phyloP scores from a whole-genome alignment of 2,113 vertebrate genomes.

The Oreochromis spilurus region DNA sequence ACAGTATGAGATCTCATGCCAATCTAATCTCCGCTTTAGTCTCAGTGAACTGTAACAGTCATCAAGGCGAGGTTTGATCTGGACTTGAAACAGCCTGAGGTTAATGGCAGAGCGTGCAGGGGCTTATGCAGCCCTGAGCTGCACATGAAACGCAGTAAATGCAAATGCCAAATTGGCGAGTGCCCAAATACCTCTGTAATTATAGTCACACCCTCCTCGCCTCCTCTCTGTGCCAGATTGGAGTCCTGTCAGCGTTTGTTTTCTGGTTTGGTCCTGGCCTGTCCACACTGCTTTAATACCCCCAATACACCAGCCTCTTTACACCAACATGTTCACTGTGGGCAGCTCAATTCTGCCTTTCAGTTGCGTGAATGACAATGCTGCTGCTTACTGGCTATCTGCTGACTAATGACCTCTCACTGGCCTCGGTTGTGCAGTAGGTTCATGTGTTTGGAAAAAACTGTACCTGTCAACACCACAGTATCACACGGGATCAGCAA shows the following conservation, averaged over 20 bases:
- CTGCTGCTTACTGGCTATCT: slow-evolving; percentile 35
- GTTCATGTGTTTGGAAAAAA: background rate
- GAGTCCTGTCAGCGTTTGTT: slow-evolving; percentile 58
- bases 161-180: slow-evolving; percentile 48
- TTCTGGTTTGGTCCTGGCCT: slow-evolving; percentile 40
- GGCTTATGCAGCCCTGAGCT: slow-evolving; percentile 32
- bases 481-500: background rate
- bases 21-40: slow-evolving; percentile 14
- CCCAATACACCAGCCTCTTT: slow-evolving; percentile 22
- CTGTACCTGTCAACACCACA: slow-evolving; percentile 5
- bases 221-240: slow-evolving; percentile 43
- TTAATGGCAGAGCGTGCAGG: slow-evolving; percentile 40
- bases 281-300: slow-evolving; percentile 38
- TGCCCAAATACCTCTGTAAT: slow-evolving; percentile 63
- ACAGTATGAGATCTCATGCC: background rate
- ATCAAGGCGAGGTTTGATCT: slow-evolving; percentile 22
- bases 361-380: slow-evolving; percentile 45
- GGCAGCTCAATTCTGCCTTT: slow-evolving; percentile 36
- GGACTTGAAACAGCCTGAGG: slow-evolving; percentile 48
- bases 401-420: slow-evolving; percentile 59
- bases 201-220: slow-evolving; percentile 59
- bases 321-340: slow-evolving; percentile 9
- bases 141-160: slow-evolving; percentile 41
- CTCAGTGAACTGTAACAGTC: slow-evolving; percentile 1
- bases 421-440: slow-evolving; percentile 16